phyloP scores from a whole-genome alignment of 2,797 vertebrate genomes.

The Malurus splendens region DNA sequence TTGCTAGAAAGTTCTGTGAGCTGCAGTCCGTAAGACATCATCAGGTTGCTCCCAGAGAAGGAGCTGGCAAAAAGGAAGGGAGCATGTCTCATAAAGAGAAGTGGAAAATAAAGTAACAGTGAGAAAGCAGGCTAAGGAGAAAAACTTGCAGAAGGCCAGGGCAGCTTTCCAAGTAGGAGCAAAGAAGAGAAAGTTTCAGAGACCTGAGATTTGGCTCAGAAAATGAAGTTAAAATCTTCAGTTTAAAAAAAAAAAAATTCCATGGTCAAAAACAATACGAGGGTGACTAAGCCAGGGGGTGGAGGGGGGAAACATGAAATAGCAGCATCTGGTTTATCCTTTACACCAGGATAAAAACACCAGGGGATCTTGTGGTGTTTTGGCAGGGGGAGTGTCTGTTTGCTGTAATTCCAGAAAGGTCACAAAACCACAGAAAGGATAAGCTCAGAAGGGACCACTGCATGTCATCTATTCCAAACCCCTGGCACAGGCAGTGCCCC shows the following conservation, averaged over 20 bases:
- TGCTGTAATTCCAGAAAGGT: background rate
- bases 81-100: background rate
- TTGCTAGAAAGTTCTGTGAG: background rate
- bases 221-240: background rate
- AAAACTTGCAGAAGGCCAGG: background rate
- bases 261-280: background rate
- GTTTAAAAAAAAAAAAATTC: background rate
- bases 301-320: background rate
- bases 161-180: background rate
- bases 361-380: background rate
- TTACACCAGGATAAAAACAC: background rate
- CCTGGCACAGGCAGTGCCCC: background rate
- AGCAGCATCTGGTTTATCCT: background rate
- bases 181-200: background rate
- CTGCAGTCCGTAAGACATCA: background rate
- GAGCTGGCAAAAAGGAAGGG: background rate
- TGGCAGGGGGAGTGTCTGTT: background rate
- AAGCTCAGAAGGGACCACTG: background rate
- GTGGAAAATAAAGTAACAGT: background rate
- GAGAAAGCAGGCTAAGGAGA: background rate
- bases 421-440: background rate
- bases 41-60: background rate
- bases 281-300: background rate
- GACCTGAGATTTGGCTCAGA: background rate
- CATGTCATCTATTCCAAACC: background rate